Conservation (phyloP, 2,113 vertebrate species). For the Cynopterus brachyotis region DNA sequence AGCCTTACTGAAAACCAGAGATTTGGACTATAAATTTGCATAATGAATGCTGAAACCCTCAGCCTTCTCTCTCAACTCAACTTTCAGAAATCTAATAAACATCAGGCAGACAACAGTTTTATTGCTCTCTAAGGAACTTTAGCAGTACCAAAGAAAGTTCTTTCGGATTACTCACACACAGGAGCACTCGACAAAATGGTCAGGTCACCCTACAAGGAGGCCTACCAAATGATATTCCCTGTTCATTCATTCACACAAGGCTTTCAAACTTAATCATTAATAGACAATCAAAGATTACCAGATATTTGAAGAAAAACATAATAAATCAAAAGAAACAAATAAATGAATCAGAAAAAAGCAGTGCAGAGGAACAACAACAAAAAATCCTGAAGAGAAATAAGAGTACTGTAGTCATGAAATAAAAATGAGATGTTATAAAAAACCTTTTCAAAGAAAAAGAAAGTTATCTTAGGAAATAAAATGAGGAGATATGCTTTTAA, state of each 20-base stretch:
- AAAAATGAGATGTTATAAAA: neutral
- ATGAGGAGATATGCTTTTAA: neutral
- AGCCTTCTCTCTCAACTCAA: neutral
- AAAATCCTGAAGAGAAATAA: neutral
- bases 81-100: constrained; percentile 14
- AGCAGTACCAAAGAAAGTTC: neutral
- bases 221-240: neutral
- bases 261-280: neutral
- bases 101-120: neutral
- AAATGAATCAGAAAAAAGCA: neutral
- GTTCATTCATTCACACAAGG: neutral
- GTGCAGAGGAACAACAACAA: neutral
- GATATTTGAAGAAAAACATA: neutral
- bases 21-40: neutral
- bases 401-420: neutral
- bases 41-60: neutral
- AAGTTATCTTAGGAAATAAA: neutral
- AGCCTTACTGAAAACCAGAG: neutral
- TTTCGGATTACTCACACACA: neutral
- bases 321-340: constrained; percentile 1
- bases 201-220: neutral
- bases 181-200: neutral
- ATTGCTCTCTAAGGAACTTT: neutral
- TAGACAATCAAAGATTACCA: neutral
- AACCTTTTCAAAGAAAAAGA: neutral